These are phyloP conservation scores for Eucera pruinosa DNA, from an alignment of 2,888 invertebrate genomes.

Conservation along the genomic window DNA sequence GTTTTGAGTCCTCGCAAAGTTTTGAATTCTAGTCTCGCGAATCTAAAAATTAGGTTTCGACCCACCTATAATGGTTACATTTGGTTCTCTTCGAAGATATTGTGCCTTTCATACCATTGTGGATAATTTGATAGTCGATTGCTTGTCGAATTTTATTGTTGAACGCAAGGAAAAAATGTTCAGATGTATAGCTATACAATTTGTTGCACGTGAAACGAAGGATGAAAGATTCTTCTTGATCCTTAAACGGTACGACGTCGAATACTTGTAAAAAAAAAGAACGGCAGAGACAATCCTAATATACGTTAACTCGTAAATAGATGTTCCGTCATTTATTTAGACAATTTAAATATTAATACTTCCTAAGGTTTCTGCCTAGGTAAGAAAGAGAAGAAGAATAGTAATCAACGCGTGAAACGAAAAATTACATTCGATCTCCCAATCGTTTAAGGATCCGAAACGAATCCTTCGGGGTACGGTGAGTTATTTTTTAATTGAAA, in stretches of 20 bases:
- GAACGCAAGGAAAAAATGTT: slow-evolving; percentile 20
- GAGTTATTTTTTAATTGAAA: slow-evolving; percentile 12
- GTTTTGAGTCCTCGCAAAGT: too few species aligned
- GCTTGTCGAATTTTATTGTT: slow-evolving; percentile 40
- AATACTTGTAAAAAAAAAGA: neutral
- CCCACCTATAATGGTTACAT: neutral
- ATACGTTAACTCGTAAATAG: slow-evolving; percentile 8
- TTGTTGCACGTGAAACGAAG: slow-evolving; percentile 13
- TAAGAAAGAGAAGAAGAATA: neutral
- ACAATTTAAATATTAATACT: neutral
- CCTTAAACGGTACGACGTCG: slow-evolving; percentile 36
- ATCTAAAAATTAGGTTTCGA: too few species aligned
- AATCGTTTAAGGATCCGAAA: slow-evolving; percentile 39
- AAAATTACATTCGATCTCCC: neutral
- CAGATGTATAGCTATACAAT: slow-evolving; percentile 34
- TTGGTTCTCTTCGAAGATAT: slow-evolving; percentile 36
- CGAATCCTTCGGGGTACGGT: slow-evolving; percentile 2
- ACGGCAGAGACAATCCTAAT: slow-evolving; percentile 16
- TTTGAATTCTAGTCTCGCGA: too few species aligned
- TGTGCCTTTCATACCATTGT: slow-evolving; percentile 41
- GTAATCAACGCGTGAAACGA: too few species aligned
- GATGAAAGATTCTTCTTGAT: slow-evolving; percentile 15
- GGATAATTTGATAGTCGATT: slow-evolving; percentile 40
- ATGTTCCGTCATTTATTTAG: neutral
- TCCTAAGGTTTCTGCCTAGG: slow-evolving; percentile 27